These are phyloP conservation scores for Drosophila ficusphila DNA, from an alignment of 1,140 invertebrate species.

Conservation along the genomic window DNA sequence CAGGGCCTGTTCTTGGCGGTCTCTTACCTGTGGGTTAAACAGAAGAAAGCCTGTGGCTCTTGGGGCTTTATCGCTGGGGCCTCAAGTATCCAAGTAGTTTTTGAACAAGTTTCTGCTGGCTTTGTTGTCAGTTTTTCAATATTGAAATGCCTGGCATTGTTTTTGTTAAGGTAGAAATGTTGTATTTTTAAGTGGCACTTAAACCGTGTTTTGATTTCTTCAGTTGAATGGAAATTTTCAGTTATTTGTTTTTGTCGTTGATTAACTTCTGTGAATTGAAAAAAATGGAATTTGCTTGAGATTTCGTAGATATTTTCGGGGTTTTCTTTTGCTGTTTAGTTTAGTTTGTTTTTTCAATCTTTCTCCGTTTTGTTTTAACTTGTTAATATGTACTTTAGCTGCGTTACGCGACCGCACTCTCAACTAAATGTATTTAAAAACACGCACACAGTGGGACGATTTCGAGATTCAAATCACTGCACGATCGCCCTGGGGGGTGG, in stretches of 20 bases:
- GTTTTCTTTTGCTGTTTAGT: not conserved
- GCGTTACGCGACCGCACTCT: not conserved
- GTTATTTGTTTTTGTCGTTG: not conserved
- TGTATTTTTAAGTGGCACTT: slow-evolving; percentile 22
- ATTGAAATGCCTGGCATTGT: slow-evolving; percentile 26
- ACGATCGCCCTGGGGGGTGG: slow-evolving; percentile 25
- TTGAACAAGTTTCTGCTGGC: slow-evolving; percentile 57
- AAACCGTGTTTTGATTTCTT: slow-evolving; percentile 13
- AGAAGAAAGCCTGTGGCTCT: slow-evolving; percentile 55
- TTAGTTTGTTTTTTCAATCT: not conserved
- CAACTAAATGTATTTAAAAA: slow-evolving; percentile 15
- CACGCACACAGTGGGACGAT: slow-evolving; percentile 32
- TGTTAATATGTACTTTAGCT: not conserved
- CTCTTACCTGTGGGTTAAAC: slow-evolving; percentile 67
- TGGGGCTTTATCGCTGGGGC: slow-evolving; percentile 24
- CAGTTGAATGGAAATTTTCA: not conserved
- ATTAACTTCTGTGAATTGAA: slow-evolving; percentile 2
- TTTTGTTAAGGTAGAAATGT: slow-evolving; percentile 15
- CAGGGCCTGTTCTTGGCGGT: slow-evolving; percentile 40
- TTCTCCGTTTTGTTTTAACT: not conserved
- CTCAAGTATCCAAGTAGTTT: slow-evolving; percentile 60
- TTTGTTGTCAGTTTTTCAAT: slow-evolving; percentile 28
- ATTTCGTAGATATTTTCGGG: not conserved
- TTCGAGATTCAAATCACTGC: slow-evolving; percentile 45
- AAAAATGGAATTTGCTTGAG: not conserved